phyloP scores from a whole-genome alignment of 2,888 invertebrate genomes.

The Acheta domesticus region DNA sequence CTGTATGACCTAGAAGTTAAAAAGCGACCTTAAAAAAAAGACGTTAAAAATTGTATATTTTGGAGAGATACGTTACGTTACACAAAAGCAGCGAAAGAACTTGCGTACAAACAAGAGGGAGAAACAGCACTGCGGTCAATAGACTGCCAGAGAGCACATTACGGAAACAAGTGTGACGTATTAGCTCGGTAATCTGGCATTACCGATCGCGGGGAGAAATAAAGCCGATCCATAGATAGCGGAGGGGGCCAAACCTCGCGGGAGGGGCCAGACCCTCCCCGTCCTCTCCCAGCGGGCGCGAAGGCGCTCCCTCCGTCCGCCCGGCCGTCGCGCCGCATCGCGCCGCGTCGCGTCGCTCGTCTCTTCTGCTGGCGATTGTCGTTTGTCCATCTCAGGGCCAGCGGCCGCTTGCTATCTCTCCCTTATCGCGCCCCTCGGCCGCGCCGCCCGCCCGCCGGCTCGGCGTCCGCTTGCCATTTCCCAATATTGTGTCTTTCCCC shows the following conservation, averaged over 20 bases:
- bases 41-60: too few species aligned
- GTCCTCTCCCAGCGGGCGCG: too few species aligned
- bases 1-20: too few species aligned
- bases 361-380: not conserved
- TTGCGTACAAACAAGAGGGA: too few species aligned
- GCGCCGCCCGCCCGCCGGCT: not conserved
- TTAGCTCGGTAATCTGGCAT: too few species aligned
- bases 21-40: too few species aligned
- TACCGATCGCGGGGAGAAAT: too few species aligned
- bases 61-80: too few species aligned
- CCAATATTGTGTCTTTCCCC: slow-evolving; percentile 4
- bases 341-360: not conserved
- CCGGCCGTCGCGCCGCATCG: not conserved
- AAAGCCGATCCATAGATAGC: not conserved
- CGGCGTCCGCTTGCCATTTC: not conserved
- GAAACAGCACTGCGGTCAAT: too few species aligned
- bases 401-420: not conserved
- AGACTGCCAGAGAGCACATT: too few species aligned
- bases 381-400: not conserved
- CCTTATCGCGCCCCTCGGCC: not conserved
- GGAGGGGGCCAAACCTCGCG: not conserved
- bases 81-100: too few species aligned
- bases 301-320: not conserved
- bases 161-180: too few species aligned
- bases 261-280: not conserved